phyloP scores from a whole-genome alignment of 2,797 vertebrate genomes.

The Gadopsis bispinosus region DNA sequence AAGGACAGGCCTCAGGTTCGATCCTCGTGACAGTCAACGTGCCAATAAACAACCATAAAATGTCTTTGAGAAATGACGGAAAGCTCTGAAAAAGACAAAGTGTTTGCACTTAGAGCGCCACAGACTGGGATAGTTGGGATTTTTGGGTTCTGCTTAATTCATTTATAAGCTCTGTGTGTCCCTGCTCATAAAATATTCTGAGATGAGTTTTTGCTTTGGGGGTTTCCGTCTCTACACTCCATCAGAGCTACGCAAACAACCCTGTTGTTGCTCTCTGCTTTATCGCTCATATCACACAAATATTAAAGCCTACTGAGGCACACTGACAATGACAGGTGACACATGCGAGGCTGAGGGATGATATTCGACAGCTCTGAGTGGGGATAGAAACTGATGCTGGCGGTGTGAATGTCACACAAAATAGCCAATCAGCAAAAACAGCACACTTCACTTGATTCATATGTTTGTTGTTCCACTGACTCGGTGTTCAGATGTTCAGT shows the following conservation, averaged over 20 bases:
- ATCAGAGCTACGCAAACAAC: constrained; percentile 25
- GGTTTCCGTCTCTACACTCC: constrained; percentile 26
- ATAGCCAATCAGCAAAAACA: constrained; percentile 11
- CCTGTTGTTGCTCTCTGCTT: not conserved
- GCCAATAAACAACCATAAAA: constrained; percentile 19
- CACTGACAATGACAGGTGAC: constrained; percentile 27
- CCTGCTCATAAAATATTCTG: constrained; percentile 55
- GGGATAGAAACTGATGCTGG: not conserved
- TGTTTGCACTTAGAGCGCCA: not conserved
- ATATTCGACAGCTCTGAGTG: not conserved
- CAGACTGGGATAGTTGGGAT: not conserved
- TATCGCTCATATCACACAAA: constrained; percentile 3
- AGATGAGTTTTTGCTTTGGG: constrained; percentile 28
- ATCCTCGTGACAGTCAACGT: not conserved
- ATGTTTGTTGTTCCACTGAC: constrained; percentile 19
- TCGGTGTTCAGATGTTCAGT: not conserved
- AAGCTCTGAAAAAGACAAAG: constrained; percentile 16
- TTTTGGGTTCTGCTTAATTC: constrained; percentile 10
- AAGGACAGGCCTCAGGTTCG: not conserved
- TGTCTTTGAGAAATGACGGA: constrained; percentile 16
- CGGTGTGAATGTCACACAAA: constrained; percentile 5
- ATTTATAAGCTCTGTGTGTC: constrained; percentile 35
- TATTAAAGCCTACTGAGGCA: constrained; percentile 30
- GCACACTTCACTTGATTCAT: constrained; percentile 12
- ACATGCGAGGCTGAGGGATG: not conserved